phyloP scores from a whole-genome alignment of 2,888 invertebrate genomes.

The Cabera pusaria region DNA sequence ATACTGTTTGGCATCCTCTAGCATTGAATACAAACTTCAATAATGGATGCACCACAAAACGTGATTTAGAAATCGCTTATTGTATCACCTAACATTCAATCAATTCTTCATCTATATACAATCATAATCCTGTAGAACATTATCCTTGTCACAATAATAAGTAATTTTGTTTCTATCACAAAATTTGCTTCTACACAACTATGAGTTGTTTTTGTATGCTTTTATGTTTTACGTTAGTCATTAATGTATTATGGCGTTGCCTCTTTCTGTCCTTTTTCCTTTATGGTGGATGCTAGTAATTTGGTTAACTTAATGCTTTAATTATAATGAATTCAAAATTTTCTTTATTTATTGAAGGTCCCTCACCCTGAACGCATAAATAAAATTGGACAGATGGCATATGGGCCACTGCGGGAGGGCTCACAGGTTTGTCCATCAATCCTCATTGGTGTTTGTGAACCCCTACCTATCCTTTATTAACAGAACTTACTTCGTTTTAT shows the following conservation, averaged over 20 bases:
- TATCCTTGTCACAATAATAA: slow-evolving; percentile 35
- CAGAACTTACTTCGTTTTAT: slow-evolving; percentile 45
- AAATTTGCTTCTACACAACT: slow-evolving; percentile 52
- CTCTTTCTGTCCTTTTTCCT: slow-evolving; percentile 60
- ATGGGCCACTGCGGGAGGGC: slow-evolving; percentile 87
- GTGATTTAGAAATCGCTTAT: slow-evolving; percentile 41
- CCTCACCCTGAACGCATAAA: slow-evolving; percentile 85
- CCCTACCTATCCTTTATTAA: slow-evolving; percentile 67
- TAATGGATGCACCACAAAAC: not conserved
- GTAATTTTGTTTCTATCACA: slow-evolving; percentile 47
- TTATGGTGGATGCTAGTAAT: slow-evolving; percentile 62
- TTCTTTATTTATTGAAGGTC: slow-evolving; percentile 86
- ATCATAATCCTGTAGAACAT: slow-evolving; percentile 39
- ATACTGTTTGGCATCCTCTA: not conserved
- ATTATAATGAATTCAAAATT: slow-evolving; percentile 70
- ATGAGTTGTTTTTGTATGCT: slow-evolving; percentile 46
- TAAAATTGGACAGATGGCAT: slow-evolving; percentile 86
- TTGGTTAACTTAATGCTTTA: slow-evolving; percentile 43
- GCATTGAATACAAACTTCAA: slow-evolving; percentile 1
- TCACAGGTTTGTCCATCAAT: slow-evolving; percentile 84
- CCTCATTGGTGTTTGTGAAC: slow-evolving; percentile 80
- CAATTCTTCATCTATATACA: slow-evolving; percentile 34
- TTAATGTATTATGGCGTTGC: slow-evolving; percentile 47
- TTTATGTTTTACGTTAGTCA: slow-evolving; percentile 42
- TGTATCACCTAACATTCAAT: slow-evolving; percentile 31